phyloP scores from a whole-genome alignment of 2,797 vertebrate genomes.

The Acanthornis magna region DNA sequence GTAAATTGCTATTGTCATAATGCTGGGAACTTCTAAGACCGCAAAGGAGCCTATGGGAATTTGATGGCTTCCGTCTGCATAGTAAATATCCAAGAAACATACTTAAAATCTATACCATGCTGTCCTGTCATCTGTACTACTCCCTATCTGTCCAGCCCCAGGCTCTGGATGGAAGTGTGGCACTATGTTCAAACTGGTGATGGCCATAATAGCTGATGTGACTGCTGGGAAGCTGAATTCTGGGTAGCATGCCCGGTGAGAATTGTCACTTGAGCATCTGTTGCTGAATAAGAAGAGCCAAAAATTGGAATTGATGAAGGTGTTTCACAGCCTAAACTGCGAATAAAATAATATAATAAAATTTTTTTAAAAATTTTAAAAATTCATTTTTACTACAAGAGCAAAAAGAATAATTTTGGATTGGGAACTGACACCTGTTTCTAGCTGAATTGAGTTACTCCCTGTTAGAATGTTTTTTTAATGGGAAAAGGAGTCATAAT shows the following conservation, averaged over 20 bases:
- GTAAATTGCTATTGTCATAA: not conserved
- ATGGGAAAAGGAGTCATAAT: not conserved
- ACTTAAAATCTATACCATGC: fast-evolving
- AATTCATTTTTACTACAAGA: not conserved
- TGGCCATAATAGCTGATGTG: not conserved
- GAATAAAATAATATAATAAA: not conserved
- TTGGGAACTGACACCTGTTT: not conserved
- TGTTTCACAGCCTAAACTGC: not conserved
- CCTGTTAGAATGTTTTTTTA: not conserved
- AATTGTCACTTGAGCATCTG: not conserved
- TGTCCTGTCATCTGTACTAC: no score
- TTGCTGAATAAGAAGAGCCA: not conserved
- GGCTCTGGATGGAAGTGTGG: not conserved
- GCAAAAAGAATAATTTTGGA: not conserved
- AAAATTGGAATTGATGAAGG: fast-evolving
- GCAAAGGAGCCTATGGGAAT: not conserved
- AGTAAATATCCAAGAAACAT: not conserved
- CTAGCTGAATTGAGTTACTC: not conserved
- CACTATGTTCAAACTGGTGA: fast-evolving
- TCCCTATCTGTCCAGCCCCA: not conserved
- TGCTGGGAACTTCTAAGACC: not conserved
- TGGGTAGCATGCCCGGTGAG: not conserved
- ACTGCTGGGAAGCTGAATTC: not conserved
- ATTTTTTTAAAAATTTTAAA: no score
- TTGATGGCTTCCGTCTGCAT: not conserved